Evolutionary conservation across 2,113 vertebrate species (phyloP).

Genomic region (Phrynosoma platyrhinos): DNA sequence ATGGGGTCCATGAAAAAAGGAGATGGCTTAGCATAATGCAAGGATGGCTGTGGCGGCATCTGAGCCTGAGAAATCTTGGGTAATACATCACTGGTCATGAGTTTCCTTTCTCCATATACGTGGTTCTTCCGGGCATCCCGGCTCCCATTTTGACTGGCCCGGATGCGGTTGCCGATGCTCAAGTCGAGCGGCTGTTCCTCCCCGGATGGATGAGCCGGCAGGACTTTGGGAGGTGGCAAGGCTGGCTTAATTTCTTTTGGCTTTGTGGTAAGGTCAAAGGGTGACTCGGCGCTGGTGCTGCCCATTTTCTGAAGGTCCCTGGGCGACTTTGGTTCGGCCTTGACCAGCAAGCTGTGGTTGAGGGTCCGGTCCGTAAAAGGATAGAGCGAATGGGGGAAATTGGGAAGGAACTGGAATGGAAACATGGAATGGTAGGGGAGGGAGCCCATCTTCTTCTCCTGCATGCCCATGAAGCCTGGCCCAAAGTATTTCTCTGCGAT

Average conservation of each 20-base stretch:
- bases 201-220: constrained; percentile 69
- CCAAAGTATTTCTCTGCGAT: constrained; percentile 99
- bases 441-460: constrained; percentile 95
- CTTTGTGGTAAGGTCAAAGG: constrained; percentile 97
- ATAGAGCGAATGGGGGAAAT: constrained; percentile 94
- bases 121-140: constrained; percentile 91
- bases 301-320: constrained; percentile 89
- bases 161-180: constrained; percentile 91
- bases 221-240: constrained; percentile 77
- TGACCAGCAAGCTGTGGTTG: constrained; percentile 92
- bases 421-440: constrained; percentile 97
- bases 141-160: constrained; percentile 89
- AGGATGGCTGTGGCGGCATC: constrained; percentile 88
- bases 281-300: constrained; percentile 84
- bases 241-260: constrained; percentile 89
- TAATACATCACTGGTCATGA: constrained; percentile 81
- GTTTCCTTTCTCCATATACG: constrained; percentile 86
- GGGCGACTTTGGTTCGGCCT: constrained; percentile 95
- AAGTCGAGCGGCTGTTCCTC: constrained; percentile 98
- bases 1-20: constrained; percentile 99
- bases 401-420: constrained; percentile 96
- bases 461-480: constrained; percentile 94
- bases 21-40: constrained; percentile 98
- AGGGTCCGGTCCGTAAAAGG: constrained; percentile 92
- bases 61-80: constrained; percentile 84